Base-by-base conservation (phyloP, 2,797 vertebrate genomes). In the Anisognathus igniventris region DNA sequence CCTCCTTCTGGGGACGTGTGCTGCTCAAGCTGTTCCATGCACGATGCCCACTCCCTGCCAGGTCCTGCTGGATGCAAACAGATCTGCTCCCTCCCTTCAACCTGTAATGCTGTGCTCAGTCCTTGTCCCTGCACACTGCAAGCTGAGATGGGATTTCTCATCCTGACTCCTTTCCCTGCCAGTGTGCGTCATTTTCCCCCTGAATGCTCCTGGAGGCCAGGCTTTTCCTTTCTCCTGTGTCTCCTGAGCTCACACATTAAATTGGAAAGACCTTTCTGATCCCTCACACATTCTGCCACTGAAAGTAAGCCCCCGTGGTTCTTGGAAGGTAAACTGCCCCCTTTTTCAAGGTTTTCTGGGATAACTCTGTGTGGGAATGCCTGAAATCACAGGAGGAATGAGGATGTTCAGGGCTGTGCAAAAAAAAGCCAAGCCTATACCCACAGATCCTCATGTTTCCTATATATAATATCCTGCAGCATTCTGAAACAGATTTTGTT, bases 201-300 rank as follows among this genome's bases (percentile, higher is more conserved):
- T 30, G 48, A 44, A 35, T 40, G 48, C 68, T 86, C 21, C 60
- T 76, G 77, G 33, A 90, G 53, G 65, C 57, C 42, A 88, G 80
- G 62, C 17, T 76, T 89, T 78, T 89, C 57, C 56, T 85, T 93
- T 92, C n/a, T 51, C 40, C 33, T 0, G 0, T 33, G 37, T 73
- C 81, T 92, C 91, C 74, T 64, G 68, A 92, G 50, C 28, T 88
- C 54, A 77, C 24, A 47, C 33, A n/a, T 82, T 79, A 88, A 87
- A 95, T 79, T 95, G 71, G 66, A 95, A 82, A 94, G 94, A 90
- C 60, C 67, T 90, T 90, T 85, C 67, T 53, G 48, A 94, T 79
- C 66, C 61, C 57, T 42, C 68, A 70, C n/a, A 31, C 76, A 31
- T 70, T 75, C 66, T 88, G 64, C 27, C 27, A 54, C n/a, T 31